Evolutionary conservation across 2,888 invertebrate species (phyloP).

Genomic region (Heterodera filipjevi): DNA sequence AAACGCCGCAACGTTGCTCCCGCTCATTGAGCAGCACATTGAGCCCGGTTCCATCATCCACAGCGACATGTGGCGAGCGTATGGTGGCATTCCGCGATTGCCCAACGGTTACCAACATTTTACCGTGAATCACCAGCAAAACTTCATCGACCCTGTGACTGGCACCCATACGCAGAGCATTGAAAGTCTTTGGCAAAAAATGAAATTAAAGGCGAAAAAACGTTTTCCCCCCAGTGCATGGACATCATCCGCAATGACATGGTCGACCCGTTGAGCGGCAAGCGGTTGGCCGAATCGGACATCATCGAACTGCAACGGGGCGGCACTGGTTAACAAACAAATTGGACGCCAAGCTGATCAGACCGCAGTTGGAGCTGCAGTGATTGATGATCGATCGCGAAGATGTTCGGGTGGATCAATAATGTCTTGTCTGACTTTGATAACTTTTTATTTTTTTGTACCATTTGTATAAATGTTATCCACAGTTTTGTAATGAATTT

Average conservation of each 20-base stretch:
- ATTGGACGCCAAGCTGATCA: conserved; percentile 57
- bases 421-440: too few species aligned
- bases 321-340: conserved; percentile 79
- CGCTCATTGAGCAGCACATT: background rate
- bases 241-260: conserved; percentile 94
- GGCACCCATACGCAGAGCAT: too few species aligned
- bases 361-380: conserved; percentile 54
- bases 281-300: conserved; percentile 78
- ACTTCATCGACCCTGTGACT: too few species aligned
- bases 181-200: too few species aligned
- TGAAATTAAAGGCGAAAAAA: too few species aligned
- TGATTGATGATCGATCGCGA: background rate
- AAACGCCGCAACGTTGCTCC: conserved; percentile 41
- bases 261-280: conserved; percentile 87
- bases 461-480: too few species aligned
- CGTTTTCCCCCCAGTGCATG: conserved; percentile 80
- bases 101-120: background rate
- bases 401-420: too few species aligned
- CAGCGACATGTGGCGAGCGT: background rate
- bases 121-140: background rate
- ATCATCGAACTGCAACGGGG: conserved; percentile 92
- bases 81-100: background rate
- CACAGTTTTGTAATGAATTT: too few species aligned
- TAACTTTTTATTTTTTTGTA: too few species aligned
- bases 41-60: background rate